Evolutionary conservation across 2,888 invertebrate genomes (phyloP), one percentile per base, ranked within the genome.

Genomic region (Prosopocoilus inquinatus): DNA sequence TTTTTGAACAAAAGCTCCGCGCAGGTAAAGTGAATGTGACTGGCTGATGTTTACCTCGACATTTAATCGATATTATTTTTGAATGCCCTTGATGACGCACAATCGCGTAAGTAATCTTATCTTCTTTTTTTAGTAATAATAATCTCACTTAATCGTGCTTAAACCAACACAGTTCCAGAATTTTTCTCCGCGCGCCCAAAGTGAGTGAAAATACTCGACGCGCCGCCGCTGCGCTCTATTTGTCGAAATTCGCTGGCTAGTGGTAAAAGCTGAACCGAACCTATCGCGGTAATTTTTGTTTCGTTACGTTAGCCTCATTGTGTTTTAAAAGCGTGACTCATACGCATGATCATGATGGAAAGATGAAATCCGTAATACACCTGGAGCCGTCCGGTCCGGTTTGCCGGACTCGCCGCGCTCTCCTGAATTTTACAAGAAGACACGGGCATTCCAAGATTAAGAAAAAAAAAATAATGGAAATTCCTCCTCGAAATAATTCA

Each of bases 191-290:
- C 11, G 12, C 36, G 36, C 39, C 47, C 28, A 47, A n/a, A n/a
- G n/a, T n/a, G n/a, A 53, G 53, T 53, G 53, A 53, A 53, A 53
- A 53, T 47, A 13, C n/a, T n/a, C n/a, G n/a, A n/a, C n/a, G n/a
- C n/a, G n/a, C n/a, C n/a, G n/a, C n/a, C 20, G 47, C 43, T 38
- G 41, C 41, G 53, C 47, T 53, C 53, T 53, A 53, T 53, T 53
- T 53, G 47, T 32, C 47, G 9, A 33, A 11, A 16, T 16, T 13
- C 9, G 38, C 35, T 33, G 11, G 12, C 34, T 15, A 53, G 41
- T 15, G 47, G 41, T 53, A 53, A 47, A 53, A 47, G 52, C 47
- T 39, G 39, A 38, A 4, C 9, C n/a, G 3, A 12, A 12, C 5
- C 41, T 13, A 15, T 16, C 41, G 41, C 15, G 13, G 3, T 28